phyloP scores from a whole-genome alignment of 2,888 invertebrate genomes.

The Tribolium freemani region DNA sequence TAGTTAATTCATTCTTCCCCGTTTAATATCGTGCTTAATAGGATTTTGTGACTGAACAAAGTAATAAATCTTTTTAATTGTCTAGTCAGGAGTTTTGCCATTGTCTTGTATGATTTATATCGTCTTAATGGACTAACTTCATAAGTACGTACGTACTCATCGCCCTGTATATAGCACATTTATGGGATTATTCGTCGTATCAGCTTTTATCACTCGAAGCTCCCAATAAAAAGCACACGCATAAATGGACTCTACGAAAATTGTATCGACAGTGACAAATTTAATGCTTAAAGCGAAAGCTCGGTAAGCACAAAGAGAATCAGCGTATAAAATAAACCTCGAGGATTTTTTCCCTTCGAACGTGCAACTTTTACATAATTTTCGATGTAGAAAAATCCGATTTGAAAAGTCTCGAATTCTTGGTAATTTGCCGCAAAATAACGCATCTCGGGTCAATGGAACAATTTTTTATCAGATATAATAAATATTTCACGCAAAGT shows the following conservation, averaged over 20 bases:
- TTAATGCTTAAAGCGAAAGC: constrained; percentile 18
- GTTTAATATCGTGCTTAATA: background rate
- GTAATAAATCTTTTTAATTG: constrained; percentile 17
- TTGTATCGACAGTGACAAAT: constrained; percentile 26
- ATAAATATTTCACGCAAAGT: constrained; percentile 4
- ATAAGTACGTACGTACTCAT: background rate
- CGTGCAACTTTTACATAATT: background rate
- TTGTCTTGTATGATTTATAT: constrained; percentile 12
- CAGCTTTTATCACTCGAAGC: background rate
- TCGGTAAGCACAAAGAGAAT: constrained; percentile 16
- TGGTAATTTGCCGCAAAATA: too few relatives aligned
- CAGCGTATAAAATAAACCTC: constrained; percentile 5
- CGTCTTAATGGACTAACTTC: constrained; percentile 5
- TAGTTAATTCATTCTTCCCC: too few relatives aligned
- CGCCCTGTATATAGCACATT: background rate
- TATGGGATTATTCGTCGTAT: background rate
- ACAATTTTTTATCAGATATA: background rate
- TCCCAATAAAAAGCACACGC: constrained; percentile 1
- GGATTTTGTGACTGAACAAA: background rate
- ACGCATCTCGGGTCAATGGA: background rate
- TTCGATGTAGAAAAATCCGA: background rate
- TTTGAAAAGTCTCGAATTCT: too few relatives aligned
- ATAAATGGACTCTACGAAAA: constrained; percentile 16
- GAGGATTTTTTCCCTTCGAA: background rate
- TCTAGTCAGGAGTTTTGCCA: background rate